Base-by-base conservation (phyloP, 2,888 invertebrate species). In the Helicoverpa assulta region DNA sequence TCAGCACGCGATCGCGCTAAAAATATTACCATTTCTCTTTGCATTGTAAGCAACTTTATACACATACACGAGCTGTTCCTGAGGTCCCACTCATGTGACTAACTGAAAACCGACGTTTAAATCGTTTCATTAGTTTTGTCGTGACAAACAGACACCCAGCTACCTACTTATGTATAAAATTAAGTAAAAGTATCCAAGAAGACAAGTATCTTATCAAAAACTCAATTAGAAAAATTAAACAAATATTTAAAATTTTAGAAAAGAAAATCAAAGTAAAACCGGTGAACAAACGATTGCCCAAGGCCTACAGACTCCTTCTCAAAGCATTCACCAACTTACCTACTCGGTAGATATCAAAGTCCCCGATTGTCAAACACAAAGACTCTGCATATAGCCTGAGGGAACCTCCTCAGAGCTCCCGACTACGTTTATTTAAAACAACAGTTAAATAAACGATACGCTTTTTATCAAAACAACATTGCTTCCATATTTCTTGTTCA, bases 1-100 rank as follows among this genome's bases (percentile, higher is more conserved):
- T 14, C 26, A 21, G 21, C 74, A 72, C 51, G 77, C 71, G 33
- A 61, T 29, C 18, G 21, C 57, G 40, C 50, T 58, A 57, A 21
- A 59, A 43, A 26, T 33, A 51, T 53, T 51, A 37, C 21, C 1
- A 29, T 59, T 47, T 16, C 29, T 19, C 18, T 19, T 40, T 26
- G 4, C 26, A 3, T 4, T 26, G 26, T 26, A 26, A 33, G 3
- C 5, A 14, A 40, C 40, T 40, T 40, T 2, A 40, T 40, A 40
- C 14, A 10, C 2, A 10, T 40, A 2, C 18, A 55, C 33, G 0
- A 33, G 8, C 10, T 33, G 33, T 33, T 33, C 1, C 8, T 7
- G 33, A 7, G 1, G 33, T 33, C 10, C 8, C 33, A 33, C 2
- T 0, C 33, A 10, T 8, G 33, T 33, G 21, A 21, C 21, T 21